These are phyloP conservation scores for Tetragonula carbonaria DNA, from an alignment of 2,888 invertebrate species.

Conservation along the genomic window DNA sequence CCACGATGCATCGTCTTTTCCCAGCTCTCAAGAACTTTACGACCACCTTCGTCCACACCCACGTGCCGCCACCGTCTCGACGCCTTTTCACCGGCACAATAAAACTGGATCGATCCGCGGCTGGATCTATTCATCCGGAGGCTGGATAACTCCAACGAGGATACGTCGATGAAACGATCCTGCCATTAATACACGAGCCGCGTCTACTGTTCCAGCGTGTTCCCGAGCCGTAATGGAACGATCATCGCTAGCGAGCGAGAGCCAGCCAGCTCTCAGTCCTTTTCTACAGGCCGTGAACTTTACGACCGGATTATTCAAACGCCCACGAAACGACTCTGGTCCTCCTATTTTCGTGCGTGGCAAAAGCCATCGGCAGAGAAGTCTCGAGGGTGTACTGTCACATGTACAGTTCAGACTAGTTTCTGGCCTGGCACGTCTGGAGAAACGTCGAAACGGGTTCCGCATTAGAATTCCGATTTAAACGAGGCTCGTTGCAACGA, in stretches of 20 bases:
- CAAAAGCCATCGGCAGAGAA: constrained; percentile 35
- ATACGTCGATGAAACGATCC: constrained; percentile 9
- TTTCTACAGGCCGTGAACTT: constrained; percentile 57
- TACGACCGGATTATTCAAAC: constrained; percentile 63
- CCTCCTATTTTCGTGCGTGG: constrained; percentile 53
- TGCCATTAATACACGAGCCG: constrained; percentile 38
- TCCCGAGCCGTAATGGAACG: constrained; percentile 40
- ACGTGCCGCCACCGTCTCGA: constrained; percentile 16
- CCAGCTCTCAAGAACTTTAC: constrained; percentile 37
- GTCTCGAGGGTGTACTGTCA: constrained; percentile 47
- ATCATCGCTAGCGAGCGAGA: constrained; percentile 32
- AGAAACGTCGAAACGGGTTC: constrained; percentile 30
- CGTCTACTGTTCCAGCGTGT: constrained; percentile 26
- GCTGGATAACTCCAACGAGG: neutral
- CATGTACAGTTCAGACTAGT: constrained; percentile 6
- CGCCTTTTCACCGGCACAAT: neutral
- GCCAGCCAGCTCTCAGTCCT: constrained; percentile 31
- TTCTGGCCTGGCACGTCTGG: neutral
- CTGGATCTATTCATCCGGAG: neutral
- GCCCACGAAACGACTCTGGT: constrained; percentile 30
- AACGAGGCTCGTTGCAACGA: constrained; percentile 14
- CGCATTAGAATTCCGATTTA: constrained; percentile 51
- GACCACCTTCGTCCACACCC: constrained; percentile 48
- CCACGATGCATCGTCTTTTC: constrained; percentile 10
- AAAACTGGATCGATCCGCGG: constrained; percentile 23